Evolutionary conservation across 2,888 invertebrate genomes (phyloP), one percentile per base, ranked within the genome.

Genomic region (Scaptomyza parva): DNA sequence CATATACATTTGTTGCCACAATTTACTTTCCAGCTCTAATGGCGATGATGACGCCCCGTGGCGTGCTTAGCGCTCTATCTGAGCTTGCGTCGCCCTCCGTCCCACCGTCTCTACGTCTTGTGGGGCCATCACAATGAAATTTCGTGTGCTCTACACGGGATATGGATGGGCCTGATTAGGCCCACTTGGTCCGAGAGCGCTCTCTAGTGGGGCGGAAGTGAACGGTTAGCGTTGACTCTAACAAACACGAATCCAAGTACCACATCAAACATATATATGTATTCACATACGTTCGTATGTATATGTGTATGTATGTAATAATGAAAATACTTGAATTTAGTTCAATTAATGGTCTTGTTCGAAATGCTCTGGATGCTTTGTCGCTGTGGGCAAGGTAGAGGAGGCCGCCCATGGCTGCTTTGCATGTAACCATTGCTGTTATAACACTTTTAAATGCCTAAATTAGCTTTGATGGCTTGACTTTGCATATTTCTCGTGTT

Each of bases 401-500:
- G 22, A 14, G 64, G 41, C 45, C 60, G 57, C 66, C 61, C 55
- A 48, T 76, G 67, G 59, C 58, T 62, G 65, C 20, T 62, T 71
- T 55, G 47, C 72, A 59, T 37, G 26, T 51, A 51, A 24, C 44
- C 20, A 12, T 37, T 5, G 26, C 50, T 81, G 71, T 76, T 78
- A 81, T 84, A 86, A 86, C 74, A 77, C 75, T 68, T 57, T 81
- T 73, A 78, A 82, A 61, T 63, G 86, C 88, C 68, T 82, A 87
- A 82, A 87, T 78, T 87, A 85, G 83, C 78, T 77, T 51, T 63
- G 60, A 73, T 76, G 58, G 39, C 28, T 59, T 59, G 55, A 22
- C 35, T 72, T 60, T 53, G 71, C 54, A 62, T 41, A 61, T 61
- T 33, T 39, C 40, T 58, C 37, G 26, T 26, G 11, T 30, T 39